Evolutionary conservation across 2,113 vertebrate species (phyloP).

Genomic region (Monopterus albus): DNA sequence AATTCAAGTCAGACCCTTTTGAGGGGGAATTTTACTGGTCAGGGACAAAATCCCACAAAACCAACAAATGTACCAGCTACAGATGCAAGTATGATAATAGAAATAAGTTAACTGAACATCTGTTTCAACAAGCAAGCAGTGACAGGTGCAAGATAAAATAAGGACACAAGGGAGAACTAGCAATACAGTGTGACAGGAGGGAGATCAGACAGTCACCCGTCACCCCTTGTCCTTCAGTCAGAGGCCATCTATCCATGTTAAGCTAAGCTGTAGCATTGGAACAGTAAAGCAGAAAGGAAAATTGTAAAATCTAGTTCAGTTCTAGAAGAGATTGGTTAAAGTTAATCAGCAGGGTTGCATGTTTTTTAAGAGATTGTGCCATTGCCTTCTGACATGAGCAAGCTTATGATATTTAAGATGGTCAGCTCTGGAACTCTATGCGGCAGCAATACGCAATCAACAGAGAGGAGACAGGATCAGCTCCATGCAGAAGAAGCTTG

Average conservation of each 20-base stretch:
- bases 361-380: conserved; percentile 32
- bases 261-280: conserved; percentile 34
- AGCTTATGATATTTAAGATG: conserved; percentile 42
- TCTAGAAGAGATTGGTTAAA: conserved; percentile 34
- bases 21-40: background rate
- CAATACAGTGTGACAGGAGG: conserved; percentile 21
- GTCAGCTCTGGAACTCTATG: conserved; percentile 38
- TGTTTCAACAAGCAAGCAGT: conserved; percentile 43
- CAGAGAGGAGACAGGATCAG: conserved; percentile 35
- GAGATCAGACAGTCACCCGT: conserved; percentile 25
- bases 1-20: conserved; percentile 8
- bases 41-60: conserved; percentile 23
- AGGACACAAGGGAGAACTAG: conserved; percentile 34
- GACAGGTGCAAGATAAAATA: conserved; percentile 50
- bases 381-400: conserved; percentile 33
- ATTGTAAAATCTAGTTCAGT: conserved; percentile 47
- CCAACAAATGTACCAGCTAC: background rate
- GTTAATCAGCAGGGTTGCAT: conserved; percentile 56
- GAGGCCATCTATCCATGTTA: conserved; percentile 34
- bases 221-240: conserved; percentile 22
- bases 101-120: conserved; percentile 43
- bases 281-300: conserved; percentile 63
- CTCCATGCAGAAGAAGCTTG: conserved; percentile 61
- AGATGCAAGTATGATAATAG: conserved; percentile 37
- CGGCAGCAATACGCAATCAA: conserved; percentile 45